Conservation (phyloP, 2,888 invertebrate genomes). For the Ceramica pisi region DNA sequence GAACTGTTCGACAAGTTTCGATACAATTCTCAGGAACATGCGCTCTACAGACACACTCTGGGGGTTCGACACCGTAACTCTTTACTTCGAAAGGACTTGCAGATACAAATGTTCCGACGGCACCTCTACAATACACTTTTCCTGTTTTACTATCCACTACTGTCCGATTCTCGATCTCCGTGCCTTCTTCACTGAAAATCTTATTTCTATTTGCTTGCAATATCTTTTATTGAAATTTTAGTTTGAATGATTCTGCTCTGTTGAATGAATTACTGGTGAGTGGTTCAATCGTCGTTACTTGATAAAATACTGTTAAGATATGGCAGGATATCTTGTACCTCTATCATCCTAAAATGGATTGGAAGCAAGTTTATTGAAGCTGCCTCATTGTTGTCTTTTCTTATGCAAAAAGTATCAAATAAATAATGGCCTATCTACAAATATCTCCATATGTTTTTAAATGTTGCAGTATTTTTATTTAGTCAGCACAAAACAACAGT, state of each 20-base stretch:
- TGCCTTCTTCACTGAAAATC: conserved; percentile 50
- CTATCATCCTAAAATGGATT: background rate
- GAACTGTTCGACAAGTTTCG: conserved; percentile 54
- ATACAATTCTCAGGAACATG: conserved; percentile 57
- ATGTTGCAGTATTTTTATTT: conserved; percentile 38
- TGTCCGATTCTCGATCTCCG: conserved; percentile 64
- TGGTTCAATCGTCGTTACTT: background rate
- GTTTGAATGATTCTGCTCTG: conserved; percentile 31
- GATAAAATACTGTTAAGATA: background rate
- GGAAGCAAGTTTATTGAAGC: too few species aligned
- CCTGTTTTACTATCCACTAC: conserved; percentile 64
- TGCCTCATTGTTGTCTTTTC: background rate
- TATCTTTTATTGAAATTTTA: conserved; percentile 63
- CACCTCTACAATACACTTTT: conserved; percentile 67
- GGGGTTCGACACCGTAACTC: conserved; percentile 64
- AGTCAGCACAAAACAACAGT: conserved; percentile 27
- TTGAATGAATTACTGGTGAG: conserved; percentile 20
- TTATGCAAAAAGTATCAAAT: background rate
- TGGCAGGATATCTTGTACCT: too few species aligned
- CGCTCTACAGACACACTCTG: conserved; percentile 58
- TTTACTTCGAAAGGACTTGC: conserved; percentile 61
- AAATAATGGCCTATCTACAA: background rate
- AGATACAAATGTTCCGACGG: conserved; percentile 64
- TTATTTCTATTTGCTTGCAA: conserved; percentile 67
- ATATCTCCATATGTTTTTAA: conserved; percentile 23